Evolutionary conservation across 2,797 vertebrate genomes (phyloP).

Genomic region (Enteromius trimaculatus): DNA sequence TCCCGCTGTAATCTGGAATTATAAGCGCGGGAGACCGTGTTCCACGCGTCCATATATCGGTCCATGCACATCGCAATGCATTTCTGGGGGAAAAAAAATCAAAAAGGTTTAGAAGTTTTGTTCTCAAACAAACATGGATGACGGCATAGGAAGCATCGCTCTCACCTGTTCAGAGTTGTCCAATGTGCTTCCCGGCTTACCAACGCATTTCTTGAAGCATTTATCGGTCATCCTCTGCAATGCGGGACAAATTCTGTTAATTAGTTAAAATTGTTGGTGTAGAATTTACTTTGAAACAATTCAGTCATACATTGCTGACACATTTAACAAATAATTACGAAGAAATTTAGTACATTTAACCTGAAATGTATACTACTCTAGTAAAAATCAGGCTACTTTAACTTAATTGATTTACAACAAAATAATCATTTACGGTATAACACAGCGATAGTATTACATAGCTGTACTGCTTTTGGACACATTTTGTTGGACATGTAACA

Average conservation of each 20-base stretch:
- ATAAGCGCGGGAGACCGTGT: slow-evolving; percentile 93
- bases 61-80: slow-evolving; percentile 99
- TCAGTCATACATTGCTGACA: not conserved
- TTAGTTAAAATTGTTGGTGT: no score
- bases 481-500: not conserved
- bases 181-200: slow-evolving; percentile 90
- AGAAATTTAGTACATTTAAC: no score
- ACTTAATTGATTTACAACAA: no score
- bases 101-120: not conserved
- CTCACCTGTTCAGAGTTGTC: slow-evolving; percentile 97
- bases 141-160: not conserved
- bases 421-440: no score
- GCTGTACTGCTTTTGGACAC: no score
- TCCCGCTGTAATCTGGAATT: slow-evolving; percentile 93
- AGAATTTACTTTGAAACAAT: not conserved
- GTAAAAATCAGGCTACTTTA: no score
- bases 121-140: not conserved
- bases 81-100: slow-evolving; percentile 81
- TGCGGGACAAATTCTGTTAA: not conserved
- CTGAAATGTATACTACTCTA: not conserved
- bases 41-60: slow-evolving; percentile 98
- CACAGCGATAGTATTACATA: no score
- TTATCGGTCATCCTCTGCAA: slow-evolving; percentile 97
- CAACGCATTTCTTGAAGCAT: slow-evolving; percentile 96
- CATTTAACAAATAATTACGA: not conserved